Evolutionary conservation across 2,797 vertebrate species (phyloP).

Genomic region (Clarias fuscus): DNA sequence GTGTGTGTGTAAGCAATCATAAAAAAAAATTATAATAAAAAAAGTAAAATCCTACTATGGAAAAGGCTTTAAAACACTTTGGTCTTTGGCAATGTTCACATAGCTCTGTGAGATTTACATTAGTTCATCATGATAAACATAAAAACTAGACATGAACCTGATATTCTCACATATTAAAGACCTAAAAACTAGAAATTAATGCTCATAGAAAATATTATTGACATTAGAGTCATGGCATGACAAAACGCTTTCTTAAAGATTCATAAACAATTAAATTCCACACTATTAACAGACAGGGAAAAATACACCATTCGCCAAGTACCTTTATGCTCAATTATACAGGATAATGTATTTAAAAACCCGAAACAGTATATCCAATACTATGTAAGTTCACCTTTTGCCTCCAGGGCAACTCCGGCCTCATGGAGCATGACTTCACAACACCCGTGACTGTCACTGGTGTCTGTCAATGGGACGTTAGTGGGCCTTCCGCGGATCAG

Average conservation of each 20-base stretch:
- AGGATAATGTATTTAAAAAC: neutral
- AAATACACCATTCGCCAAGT: neutral
- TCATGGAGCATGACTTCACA: too few species aligned
- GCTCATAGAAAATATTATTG: neutral
- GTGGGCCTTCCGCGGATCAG: too few species aligned
- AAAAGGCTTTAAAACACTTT: neutral
- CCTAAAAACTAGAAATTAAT: neutral
- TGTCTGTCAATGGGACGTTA: too few species aligned
- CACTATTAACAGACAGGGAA: neutral
- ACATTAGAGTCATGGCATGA: too few species aligned
- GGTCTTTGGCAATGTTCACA: neutral
- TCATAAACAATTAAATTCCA: neutral
- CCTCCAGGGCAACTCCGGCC: too few species aligned
- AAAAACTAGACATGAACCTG: neutral
- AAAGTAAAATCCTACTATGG: neutral
- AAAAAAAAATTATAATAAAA: too few species aligned
- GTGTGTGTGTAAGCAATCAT: too few species aligned
- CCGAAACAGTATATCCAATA: too few species aligned
- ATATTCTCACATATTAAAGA: neutral
- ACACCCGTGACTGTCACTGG: too few species aligned
- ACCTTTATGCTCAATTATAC: neutral
- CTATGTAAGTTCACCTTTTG: too few species aligned
- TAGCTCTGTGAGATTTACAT: neutral
- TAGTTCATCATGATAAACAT: neutral
- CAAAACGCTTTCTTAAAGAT: neutral